These are phyloP conservation scores for Lophotis ruficrista DNA, from an alignment of 2,113 vertebrate genomes.

Conservation along the genomic window DNA sequence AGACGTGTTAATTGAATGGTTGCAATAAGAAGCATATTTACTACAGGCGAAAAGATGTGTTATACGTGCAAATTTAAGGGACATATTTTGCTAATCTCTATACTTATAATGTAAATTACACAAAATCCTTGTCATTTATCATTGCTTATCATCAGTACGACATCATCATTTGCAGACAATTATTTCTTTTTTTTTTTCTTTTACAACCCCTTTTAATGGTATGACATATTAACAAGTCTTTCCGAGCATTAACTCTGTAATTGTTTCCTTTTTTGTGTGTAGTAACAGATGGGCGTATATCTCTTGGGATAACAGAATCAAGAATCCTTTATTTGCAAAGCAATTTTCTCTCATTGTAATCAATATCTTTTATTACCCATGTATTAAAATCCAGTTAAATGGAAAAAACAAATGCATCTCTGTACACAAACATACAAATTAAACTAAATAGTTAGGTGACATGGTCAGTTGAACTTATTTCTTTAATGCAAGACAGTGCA, in stretches of 20 bases:
- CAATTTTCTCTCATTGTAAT: neutral
- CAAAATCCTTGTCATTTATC: neutral
- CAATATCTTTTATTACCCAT: conserved; percentile 10
- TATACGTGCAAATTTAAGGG: neutral
- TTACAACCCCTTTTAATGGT: neutral
- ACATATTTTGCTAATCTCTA: neutral
- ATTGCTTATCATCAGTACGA: neutral
- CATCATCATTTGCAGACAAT: neutral
- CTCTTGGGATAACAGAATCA: conserved; percentile 13
- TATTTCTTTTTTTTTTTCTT: neutral
- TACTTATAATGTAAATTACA: neutral
- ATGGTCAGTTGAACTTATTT: neutral
- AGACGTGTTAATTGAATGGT: neutral
- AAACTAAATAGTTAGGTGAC: neutral
- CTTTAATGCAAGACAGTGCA: neutral
- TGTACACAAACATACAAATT: neutral
- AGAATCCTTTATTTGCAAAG: neutral
- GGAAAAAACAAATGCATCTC: neutral
- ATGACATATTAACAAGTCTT: conserved; percentile 14
- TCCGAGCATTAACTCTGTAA: conserved; percentile 38
- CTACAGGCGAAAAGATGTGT: neutral
- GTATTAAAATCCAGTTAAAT: neutral
- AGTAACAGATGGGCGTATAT: neutral
- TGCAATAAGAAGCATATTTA: neutral
- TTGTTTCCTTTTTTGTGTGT: neutral